Evolutionary conservation across 2,797 vertebrate genomes (phyloP).

Genomic region (Microctenopoma steveboyesi): DNA sequence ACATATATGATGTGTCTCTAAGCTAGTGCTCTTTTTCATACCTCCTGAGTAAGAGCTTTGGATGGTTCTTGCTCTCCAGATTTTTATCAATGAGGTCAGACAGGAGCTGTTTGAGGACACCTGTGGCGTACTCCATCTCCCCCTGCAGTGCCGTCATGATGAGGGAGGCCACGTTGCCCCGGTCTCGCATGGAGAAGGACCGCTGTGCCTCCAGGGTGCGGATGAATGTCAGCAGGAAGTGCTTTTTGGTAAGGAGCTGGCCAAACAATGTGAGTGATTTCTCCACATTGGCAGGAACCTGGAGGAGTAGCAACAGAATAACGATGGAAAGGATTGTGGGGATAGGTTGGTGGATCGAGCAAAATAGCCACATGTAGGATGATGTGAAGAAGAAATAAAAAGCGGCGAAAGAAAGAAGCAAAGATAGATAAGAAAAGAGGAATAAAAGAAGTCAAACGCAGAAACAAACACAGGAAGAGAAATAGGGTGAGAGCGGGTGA

Average conservation of each 20-base stretch:
- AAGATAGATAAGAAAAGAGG: background rate
- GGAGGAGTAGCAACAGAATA: constrained; percentile 21
- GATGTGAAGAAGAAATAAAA: constrained; percentile 9
- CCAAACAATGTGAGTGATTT: constrained; percentile 96
- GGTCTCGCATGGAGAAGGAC: constrained; percentile 98
- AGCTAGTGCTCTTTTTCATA: constrained; percentile 60
- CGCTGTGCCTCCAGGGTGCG: constrained; percentile 95
- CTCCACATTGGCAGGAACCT: constrained; percentile 97
- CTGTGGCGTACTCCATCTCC: constrained; percentile 97
- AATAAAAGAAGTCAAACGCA: background rate
- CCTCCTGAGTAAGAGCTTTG: constrained; percentile 94
- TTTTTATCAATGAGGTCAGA: constrained; percentile 99
- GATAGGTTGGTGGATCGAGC: background rate
- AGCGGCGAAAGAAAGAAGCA: constrained; percentile 1
- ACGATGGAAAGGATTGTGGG: constrained; percentile 17
- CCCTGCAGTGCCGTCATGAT: constrained; percentile 98
- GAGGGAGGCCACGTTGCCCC: constrained; percentile 96
- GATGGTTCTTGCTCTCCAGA: constrained; percentile 98
- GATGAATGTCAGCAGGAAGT: constrained; percentile 97
- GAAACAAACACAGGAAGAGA: background rate
- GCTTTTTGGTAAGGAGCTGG: constrained; percentile 97
- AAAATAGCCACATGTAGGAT: constrained; percentile 8
- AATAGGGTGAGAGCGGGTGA: constrained; percentile 10
- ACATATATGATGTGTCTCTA: constrained; percentile 38
- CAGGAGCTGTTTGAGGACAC: constrained; percentile 96